phyloP scores from a whole-genome alignment of 2,888 invertebrate species.

The Noctua janthe region DNA sequence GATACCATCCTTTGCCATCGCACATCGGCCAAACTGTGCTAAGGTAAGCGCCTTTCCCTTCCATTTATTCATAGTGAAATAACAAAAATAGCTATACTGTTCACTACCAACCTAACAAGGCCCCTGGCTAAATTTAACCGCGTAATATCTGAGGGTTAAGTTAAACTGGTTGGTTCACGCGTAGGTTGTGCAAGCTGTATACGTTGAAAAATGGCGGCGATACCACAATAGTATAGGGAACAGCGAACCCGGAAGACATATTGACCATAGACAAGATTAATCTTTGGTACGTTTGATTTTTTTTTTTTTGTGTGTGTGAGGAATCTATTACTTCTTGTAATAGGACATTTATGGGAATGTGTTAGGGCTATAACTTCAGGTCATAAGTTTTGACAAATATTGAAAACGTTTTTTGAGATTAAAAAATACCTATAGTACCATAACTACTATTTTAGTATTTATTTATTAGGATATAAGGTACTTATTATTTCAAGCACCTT shows the following conservation, averaged over 20 bases:
- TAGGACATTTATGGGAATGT: slow-evolving; percentile 28
- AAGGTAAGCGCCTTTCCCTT: slow-evolving; percentile 90
- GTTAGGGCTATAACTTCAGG: background rate
- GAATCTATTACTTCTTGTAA: slow-evolving; percentile 44
- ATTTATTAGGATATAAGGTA: background rate
- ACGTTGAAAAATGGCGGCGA: slow-evolving; percentile 88
- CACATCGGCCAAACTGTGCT: slow-evolving; percentile 85
- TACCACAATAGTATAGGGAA: slow-evolving; percentile 87
- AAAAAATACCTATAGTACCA: background rate
- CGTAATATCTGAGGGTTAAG: background rate
- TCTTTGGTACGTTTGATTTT: slow-evolving; percentile 76
- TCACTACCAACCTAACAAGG: slow-evolving; percentile 75
- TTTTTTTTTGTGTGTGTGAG: slow-evolving; percentile 33
- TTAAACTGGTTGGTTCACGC: slow-evolving; percentile 76
- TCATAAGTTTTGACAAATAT: background rate
- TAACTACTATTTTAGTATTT: background rate
- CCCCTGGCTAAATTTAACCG: slow-evolving; percentile 51
- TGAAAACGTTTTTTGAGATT: background rate
- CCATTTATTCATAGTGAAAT: slow-evolving; percentile 90
- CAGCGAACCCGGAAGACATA: slow-evolving; percentile 88
- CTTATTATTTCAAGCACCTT: background rate
- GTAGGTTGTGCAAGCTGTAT: slow-evolving; percentile 83
- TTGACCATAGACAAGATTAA: slow-evolving; percentile 87
- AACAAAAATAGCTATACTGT: slow-evolving; percentile 89
- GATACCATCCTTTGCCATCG: slow-evolving; percentile 72